Base-by-base conservation (phyloP, 2,113 vertebrate species). In the Scartelaos histophorus region DNA sequence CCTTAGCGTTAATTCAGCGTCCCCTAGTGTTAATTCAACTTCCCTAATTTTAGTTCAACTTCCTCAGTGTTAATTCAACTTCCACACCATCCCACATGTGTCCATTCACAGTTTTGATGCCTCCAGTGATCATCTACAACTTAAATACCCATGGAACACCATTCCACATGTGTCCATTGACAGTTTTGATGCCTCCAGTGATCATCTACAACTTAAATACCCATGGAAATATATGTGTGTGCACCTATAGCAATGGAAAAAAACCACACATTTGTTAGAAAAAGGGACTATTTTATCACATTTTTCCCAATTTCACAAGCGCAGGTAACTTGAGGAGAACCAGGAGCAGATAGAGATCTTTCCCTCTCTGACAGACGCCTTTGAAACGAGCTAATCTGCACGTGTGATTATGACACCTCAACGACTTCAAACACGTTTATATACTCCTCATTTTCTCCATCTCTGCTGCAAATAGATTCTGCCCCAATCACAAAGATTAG, bases 391-490 rank as follows among this genome's bases (percentile, higher is more conserved):
- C 74, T 91, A 92, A 91, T 91, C 91, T 87, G 84, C 79, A 79
- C 70, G 65, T 87, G 85, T 86, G 90, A 70, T 91, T 91, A 91
- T 89, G 85, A 92, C 90, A 89, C 71, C 85, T 85, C 79, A 77
- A 82, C 76, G 80, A 71, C 82, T 82, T 17, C 56, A 66, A 80
- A 75, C 75, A 73, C 38, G 35, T 70, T 65, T 64, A 58, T 25
- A 43, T 58, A 12, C 3, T 25, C 12, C 7, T 43, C 11, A 10
- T 43, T 64, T 9, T 21, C 56, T 5, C 22, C 56, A 61, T 38
- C 29, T 12, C 34, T n/a, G 61, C 34, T 84, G 81, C 74, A 92
- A 88, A 89, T 87, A 88, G 83, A 86, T 73, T 88, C 70, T 84
- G 22, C 54, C 5, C 54, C 22, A 24, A 56, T 56, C 10, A 21